phyloP scores from a whole-genome alignment of 2,113 vertebrate species.

The Phylloscopus trochilus region DNA sequence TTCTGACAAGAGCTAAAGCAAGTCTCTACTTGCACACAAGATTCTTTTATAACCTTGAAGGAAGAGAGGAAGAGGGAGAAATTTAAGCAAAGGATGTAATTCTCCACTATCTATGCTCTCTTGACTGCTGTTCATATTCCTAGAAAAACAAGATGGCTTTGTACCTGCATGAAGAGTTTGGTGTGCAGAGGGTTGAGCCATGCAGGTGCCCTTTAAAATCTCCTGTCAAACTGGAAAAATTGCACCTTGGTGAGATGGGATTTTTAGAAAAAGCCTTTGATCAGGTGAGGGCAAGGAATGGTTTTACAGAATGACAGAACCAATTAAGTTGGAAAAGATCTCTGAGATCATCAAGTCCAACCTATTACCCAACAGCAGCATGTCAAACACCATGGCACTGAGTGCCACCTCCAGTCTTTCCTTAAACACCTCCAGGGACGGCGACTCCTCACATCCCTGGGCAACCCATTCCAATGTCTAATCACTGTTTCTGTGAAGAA shows the following conservation, averaged over 20 bases:
- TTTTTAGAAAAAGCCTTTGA: not conserved
- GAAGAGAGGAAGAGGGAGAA: not conserved
- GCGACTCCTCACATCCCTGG: not conserved
- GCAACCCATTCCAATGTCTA: not conserved
- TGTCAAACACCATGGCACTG: not conserved
- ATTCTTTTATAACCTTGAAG: not conserved
- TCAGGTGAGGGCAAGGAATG: not conserved
- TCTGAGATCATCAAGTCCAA: not conserved
- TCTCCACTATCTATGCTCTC: not conserved
- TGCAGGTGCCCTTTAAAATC: not conserved
- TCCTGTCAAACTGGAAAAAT: not conserved
- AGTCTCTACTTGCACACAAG: not conserved
- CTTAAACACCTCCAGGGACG: not conserved
- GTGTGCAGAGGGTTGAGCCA: not conserved
- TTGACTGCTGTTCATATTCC: not conserved
- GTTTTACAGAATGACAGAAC: not conserved
- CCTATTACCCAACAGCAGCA: not conserved
- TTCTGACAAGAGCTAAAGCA: not conserved
- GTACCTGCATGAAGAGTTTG: not conserved
- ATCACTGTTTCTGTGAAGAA: not conserved
- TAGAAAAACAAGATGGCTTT: not conserved
- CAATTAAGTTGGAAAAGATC: not conserved
- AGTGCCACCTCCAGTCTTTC: fast-evolving
- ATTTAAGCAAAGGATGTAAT: not conserved
- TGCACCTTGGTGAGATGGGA: not conserved